Conservation (phyloP, 2,797 vertebrate species). For the Microhierax caerulescens region DNA sequence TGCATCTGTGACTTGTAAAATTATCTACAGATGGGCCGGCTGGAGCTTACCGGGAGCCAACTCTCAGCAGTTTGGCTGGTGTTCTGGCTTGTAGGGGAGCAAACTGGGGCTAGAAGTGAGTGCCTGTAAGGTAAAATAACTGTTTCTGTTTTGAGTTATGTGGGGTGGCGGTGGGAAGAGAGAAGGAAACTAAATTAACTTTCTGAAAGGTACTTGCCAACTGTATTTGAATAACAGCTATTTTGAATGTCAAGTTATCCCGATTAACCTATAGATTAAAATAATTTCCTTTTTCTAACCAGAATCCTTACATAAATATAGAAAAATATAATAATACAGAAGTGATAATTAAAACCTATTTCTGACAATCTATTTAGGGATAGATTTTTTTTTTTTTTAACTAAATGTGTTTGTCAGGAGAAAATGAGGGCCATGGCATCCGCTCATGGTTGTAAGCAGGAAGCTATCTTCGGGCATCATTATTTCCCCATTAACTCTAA, state of each 20-base stretch:
- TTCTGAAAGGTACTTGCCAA: not conserved
- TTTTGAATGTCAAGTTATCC: not conserved
- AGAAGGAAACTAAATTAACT: not conserved
- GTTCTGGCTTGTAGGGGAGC: not conserved
- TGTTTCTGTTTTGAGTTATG: not conserved
- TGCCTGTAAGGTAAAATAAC: not conserved
- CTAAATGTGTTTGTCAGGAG: not conserved
- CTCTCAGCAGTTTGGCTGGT: not conserved
- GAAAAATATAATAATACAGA: not conserved
- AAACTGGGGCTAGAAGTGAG: not conserved
- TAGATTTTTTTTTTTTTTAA: not conserved
- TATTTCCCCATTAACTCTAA: not conserved
- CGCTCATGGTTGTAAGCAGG: not conserved
- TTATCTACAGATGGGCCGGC: constrained; percentile 8
- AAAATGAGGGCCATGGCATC: not conserved
- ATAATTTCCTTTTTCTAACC: not conserved
- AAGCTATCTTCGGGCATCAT: not conserved
- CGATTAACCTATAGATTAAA: not conserved
- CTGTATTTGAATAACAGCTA: not conserved
- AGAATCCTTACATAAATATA: not conserved
- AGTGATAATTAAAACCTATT: not conserved
- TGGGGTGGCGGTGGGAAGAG: not conserved
- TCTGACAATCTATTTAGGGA: not conserved
- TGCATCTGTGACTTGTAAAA: constrained; percentile 11
- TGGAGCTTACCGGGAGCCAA: not conserved